These are phyloP conservation scores for Spheniscus mendiculus DNA, from an alignment of 2,113 vertebrate genomes.

Conservation along the genomic window DNA sequence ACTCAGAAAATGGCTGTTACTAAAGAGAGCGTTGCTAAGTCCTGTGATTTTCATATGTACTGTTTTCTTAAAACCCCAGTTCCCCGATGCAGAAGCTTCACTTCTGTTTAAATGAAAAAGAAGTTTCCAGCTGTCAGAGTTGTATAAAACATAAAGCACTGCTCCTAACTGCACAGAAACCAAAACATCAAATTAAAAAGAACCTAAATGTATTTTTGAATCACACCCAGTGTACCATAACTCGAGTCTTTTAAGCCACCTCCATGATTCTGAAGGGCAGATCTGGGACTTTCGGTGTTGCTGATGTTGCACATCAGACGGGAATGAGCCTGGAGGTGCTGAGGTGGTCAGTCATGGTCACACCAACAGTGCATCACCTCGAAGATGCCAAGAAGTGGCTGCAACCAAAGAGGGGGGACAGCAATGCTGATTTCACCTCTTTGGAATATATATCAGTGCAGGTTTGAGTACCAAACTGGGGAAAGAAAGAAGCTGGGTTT, in stretches of 20 bases:
- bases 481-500: background rate
- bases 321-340: background rate
- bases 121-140: background rate
- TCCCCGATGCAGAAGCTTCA: background rate
- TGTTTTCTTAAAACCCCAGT: background rate
- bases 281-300: background rate
- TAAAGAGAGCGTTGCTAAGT: background rate
- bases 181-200: background rate
- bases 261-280: background rate
- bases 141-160: background rate
- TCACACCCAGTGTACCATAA: background rate
- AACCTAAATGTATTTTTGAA: background rate
- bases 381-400: background rate
- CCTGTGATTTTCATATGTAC: background rate
- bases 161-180: background rate
- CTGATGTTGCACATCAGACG: background rate
- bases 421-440: background rate
- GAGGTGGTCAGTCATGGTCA: background rate
- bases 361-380: background rate
- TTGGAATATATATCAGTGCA: background rate
- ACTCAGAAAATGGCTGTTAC: background rate
- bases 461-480: background rate
- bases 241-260: background rate
- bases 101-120: background rate
- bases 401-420: background rate